Evolutionary conservation across 2,113 vertebrate genomes (phyloP), one percentile per base, ranked within the genome.

Genomic region (Lonchura striata): DNA sequence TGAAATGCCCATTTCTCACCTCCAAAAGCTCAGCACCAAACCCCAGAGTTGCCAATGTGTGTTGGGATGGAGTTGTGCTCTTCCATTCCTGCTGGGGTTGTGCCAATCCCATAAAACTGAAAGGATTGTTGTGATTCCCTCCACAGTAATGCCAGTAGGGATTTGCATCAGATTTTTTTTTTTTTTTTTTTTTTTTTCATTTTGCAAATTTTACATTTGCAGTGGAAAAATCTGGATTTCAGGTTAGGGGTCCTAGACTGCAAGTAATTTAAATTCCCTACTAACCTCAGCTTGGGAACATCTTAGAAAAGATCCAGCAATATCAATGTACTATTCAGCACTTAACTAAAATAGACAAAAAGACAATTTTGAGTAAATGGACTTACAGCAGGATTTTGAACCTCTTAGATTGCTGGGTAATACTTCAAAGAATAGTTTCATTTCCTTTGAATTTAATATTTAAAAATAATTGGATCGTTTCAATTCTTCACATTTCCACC

Each of bases 101-200:
- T 75, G 52, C 86, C 87, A 96, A 52, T 87, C 46, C 65, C 59
- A 56, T 47, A 44, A 72, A 80, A 90, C 77, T 89, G 70, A 94
- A 94, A 93, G 70, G 83, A 47, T 23, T 82, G 84, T 37, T 52
- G 86, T 49, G n/a, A 70, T 79, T 90, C 91, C 88, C 83, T 74
- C 79, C 72, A 41, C 52, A 6, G 20, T 79, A 83, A 68, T 91
- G 68, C 88, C 90, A 64, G 49, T 23, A 41, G 86, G 94, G 75
- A 95, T 96, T 94, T 96, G 85, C 91, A 92, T 21, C 47, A 14
- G 47, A 50, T 6, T 2, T 56, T 6, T 35, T 41, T 39, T 39
- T 2, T 56, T 6, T 35, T 41, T 39, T 39, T 39, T 50, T 25
- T 31, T 60, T 20, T 37, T n/a, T 65, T 37, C 6, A 18, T 72